Evolutionary conservation across 2,797 vertebrate species (phyloP).

Genomic region (Neosilurus hyrtlii): DNA sequence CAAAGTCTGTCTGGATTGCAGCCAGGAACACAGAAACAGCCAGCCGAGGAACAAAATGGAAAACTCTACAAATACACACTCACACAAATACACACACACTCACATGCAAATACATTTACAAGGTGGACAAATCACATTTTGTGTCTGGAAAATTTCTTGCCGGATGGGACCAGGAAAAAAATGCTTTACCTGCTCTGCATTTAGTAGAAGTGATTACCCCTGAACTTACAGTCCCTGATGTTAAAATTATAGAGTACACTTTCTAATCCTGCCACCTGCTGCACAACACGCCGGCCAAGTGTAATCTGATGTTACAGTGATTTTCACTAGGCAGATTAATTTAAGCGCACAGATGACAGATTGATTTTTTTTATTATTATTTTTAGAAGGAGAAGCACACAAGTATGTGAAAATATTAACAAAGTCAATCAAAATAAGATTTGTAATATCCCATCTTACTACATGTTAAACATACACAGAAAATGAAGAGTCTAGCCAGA

Average conservation of each 20-base stretch:
- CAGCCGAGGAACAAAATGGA: slow-evolving; percentile 53
- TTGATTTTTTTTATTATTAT: background rate
- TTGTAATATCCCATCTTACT: background rate
- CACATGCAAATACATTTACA: background rate
- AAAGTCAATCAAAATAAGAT: background rate
- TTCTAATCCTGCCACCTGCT: slow-evolving; percentile 9
- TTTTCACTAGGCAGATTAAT: slow-evolving; percentile 1
- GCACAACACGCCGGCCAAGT: background rate
- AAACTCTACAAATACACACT: slow-evolving; percentile 53
- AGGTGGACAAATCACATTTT: slow-evolving; percentile 3
- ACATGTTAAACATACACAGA: background rate
- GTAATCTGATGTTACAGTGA: background rate
- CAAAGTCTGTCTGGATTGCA: slow-evolving; percentile 55
- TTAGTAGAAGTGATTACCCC: background rate
- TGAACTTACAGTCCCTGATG: background rate
- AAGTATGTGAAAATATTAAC: too few relatives aligned
- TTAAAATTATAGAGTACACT: background rate
- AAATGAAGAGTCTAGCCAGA: background rate
- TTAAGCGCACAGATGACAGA: background rate
- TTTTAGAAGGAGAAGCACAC: background rate
- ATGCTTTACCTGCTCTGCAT: background rate
- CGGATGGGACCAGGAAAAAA: background rate
- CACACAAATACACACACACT: slow-evolving; percentile 51
- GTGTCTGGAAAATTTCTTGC: background rate
- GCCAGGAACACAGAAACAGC: slow-evolving; percentile 54